Percentiles rank a stretch among this genome's conserved stretches.
These are phyloP conservation scores for Babyrousa celebensis DNA, from an alignment of 2,797 vertebrate genomes.

Conservation along the genomic window DNA sequence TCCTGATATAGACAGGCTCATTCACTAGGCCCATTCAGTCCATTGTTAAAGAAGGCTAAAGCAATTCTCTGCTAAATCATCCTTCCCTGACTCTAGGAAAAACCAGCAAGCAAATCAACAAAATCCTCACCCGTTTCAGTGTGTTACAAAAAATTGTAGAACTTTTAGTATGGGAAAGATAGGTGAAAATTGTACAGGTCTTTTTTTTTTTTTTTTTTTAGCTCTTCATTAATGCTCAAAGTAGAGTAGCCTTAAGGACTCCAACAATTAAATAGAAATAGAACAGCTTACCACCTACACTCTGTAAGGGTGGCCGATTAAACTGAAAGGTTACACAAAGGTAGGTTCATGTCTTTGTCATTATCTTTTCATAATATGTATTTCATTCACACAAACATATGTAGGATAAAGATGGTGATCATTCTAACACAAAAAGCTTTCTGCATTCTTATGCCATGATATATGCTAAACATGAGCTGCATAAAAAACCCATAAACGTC, in stretches of 20 bases:
- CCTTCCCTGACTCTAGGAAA: neutral
- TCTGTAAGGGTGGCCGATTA: neutral
- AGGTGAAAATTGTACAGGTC: neutral
- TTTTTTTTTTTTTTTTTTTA: neutral
- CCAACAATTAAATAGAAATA: conserved; percentile 23
- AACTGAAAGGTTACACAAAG: neutral
- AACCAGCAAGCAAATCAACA: conserved; percentile 44
- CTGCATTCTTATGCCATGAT: conserved; percentile 12
- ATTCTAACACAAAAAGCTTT: conserved; percentile 27
- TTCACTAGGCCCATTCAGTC: neutral
- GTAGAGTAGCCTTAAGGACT: neutral
- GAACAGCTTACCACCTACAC: neutral
- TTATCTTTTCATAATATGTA: neutral
- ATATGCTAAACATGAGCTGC: neutral
- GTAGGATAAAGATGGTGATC: neutral
- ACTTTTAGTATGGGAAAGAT: conserved; percentile 38
- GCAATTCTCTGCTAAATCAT: neutral
- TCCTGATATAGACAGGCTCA: neutral
- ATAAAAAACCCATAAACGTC: neutral
- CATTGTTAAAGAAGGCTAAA: neutral
- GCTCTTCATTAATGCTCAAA: neutral
- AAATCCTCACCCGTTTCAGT: neutral
- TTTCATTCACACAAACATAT: conserved; percentile 6
- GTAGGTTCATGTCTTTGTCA: neutral
- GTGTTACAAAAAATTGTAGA: neutral